A percentile compares a stretch with the other conserved stretches of the same genome.
Evolutionary conservation across 2,113 vertebrate species (phyloP).

Genomic region (Hippolais icterina): DNA sequence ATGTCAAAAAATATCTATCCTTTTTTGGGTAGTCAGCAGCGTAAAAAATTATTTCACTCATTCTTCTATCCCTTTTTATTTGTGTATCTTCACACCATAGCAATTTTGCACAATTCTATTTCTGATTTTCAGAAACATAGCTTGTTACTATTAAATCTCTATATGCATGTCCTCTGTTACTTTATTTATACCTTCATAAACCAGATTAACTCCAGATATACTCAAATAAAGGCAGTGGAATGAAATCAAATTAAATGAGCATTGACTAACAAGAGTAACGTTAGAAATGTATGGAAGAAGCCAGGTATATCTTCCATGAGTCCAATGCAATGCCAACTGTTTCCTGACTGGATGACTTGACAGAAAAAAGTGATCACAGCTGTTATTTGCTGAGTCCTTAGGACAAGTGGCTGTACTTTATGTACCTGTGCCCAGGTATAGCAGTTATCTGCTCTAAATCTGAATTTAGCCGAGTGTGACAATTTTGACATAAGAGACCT

Average conservation of each 20-base stretch:
- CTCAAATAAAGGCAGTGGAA: background rate
- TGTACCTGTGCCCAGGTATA: background rate
- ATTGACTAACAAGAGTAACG: background rate
- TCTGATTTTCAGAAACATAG: background rate
- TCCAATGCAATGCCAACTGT: background rate
- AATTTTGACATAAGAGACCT: background rate
- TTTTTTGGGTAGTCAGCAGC: background rate
- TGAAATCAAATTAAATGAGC: background rate
- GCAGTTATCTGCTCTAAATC: background rate
- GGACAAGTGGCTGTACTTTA: background rate
- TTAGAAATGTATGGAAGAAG: background rate
- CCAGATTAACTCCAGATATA: background rate
- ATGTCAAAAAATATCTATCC: background rate
- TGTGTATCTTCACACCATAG: background rate
- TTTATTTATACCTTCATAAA: background rate
- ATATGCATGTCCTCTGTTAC: background rate
- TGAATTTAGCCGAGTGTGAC: background rate
- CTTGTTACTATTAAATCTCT: background rate
- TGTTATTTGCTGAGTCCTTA: background rate
- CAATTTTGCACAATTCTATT: background rate
- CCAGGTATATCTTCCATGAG: background rate
- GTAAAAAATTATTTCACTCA: background rate
- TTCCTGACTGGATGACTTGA: background rate
- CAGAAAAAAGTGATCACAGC: background rate
- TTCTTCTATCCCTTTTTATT: slow-evolving; percentile 8